A percentile compares a stretch with the other conserved stretches of the same genome.
Conservation (phyloP, 2,797 vertebrate species). For the Myotis daubentonii region DNA sequence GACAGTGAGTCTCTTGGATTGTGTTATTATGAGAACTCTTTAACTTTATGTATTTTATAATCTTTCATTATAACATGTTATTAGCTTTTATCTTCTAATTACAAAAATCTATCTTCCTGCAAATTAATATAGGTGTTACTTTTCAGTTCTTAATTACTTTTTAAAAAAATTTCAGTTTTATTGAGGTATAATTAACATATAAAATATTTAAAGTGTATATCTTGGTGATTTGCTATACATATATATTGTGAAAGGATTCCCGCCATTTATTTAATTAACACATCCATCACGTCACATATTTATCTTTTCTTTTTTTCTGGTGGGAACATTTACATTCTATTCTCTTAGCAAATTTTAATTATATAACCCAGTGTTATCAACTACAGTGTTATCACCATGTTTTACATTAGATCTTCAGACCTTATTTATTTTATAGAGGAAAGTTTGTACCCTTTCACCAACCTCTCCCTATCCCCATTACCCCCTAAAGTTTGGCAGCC, state of each 20-base stretch:
- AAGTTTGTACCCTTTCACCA: not conserved
- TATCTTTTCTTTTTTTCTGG: not conserved
- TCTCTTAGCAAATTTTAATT: not conserved
- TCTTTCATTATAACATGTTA: not conserved
- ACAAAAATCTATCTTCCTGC: not conserved
- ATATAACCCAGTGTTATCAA: not conserved
- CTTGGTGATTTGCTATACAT: not conserved
- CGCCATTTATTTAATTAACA: not conserved
- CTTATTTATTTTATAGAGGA: not conserved
- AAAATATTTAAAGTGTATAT: not conserved
- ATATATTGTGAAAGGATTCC: not conserved
- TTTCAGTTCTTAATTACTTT: not conserved
- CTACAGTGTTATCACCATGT: not conserved
- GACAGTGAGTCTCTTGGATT: not conserved
- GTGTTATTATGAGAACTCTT: not conserved
- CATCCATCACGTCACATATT: not conserved
- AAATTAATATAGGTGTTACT: not conserved
- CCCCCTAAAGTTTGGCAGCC: not conserved
- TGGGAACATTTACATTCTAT: not conserved
- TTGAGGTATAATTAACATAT: not conserved
- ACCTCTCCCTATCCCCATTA: not conserved
- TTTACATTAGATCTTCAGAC: not conserved
- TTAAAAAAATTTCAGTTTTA: not conserved
- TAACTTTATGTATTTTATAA: slow-evolving; percentile 7
- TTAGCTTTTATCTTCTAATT: not conserved